These are phyloP conservation scores for Oasisia sp. DNA, from an alignment of 2,888 invertebrate genomes.

Conservation along the genomic window DNA sequence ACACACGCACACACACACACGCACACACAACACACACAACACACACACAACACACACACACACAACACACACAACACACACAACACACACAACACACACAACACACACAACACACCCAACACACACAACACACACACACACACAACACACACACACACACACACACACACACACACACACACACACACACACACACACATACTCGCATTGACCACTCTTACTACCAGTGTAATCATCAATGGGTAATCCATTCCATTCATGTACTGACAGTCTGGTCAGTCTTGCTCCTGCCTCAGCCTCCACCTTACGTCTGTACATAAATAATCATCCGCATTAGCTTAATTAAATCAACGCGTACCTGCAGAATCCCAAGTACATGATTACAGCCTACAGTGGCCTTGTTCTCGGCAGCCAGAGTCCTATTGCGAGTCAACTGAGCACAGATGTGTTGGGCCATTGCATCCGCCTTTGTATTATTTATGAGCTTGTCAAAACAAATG, in stretches of 20 bases:
- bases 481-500: conserved; percentile 17
- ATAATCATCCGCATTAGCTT: neutral
- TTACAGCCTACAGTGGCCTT: neutral
- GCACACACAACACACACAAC: too few species aligned
- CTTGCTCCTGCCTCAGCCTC: neutral
- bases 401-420: neutral
- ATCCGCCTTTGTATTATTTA: neutral
- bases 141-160: too few species aligned
- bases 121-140: too few species aligned
- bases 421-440: neutral
- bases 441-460: neutral
- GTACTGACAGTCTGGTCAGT: neutral
- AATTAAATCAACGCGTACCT: neutral
- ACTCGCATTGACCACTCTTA: too few species aligned
- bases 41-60: too few species aligned
- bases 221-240: neutral
- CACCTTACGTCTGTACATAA: neutral
- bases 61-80: too few species aligned
- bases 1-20: too few species aligned
- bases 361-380: neutral
- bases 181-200: too few species aligned
- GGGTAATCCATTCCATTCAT: neutral
- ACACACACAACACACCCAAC: too few species aligned
- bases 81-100: too few species aligned
- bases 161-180: too few species aligned